Conservation (phyloP, 2,888 invertebrate species). For the Lochmaea crataegi region DNA sequence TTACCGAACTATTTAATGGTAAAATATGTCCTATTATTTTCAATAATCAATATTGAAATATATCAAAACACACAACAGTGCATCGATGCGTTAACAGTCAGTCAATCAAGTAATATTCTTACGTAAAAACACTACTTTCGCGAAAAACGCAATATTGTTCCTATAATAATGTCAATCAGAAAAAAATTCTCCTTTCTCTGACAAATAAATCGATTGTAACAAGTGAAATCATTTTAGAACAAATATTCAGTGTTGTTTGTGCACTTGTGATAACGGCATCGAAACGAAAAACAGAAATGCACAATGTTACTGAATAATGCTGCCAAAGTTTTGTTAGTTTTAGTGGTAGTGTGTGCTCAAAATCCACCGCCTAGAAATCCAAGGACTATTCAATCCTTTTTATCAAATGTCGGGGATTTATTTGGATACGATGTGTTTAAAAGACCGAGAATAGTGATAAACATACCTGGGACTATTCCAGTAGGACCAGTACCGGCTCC, state of each 20-base stretch:
- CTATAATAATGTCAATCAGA: constrained; percentile 54
- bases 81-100: constrained; percentile 51
- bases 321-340: constrained; percentile 41
- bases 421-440: constrained; percentile 64
- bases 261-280: constrained; percentile 44
- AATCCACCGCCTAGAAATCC: constrained; percentile 53
- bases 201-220: constrained; percentile 56
- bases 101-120: constrained; percentile 57
- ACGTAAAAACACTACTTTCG: constrained; percentile 57
- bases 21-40: constrained; percentile 40
- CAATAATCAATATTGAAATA: constrained; percentile 41
- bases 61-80: constrained; percentile 20
- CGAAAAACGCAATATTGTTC: constrained; percentile 57
- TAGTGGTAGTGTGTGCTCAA: constrained; percentile 36
- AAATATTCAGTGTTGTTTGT: constrained; percentile 53
- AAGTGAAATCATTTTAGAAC: constrained; percentile 57
- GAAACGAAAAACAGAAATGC: constrained; percentile 47
- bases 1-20: constrained; percentile 45
- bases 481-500: constrained; percentile 42
- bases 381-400: constrained; percentile 61
- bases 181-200: constrained; percentile 57
- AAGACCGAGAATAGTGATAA: constrained; percentile 48
- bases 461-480: constrained; percentile 42
- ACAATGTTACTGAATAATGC: constrained; percentile 50
- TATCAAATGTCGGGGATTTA: constrained; percentile 61